A percentile compares a stretch with the other conserved stretches of the same genome.
Conservation (phyloP, 2,113 vertebrate species). For the Trinectes maculatus region DNA sequence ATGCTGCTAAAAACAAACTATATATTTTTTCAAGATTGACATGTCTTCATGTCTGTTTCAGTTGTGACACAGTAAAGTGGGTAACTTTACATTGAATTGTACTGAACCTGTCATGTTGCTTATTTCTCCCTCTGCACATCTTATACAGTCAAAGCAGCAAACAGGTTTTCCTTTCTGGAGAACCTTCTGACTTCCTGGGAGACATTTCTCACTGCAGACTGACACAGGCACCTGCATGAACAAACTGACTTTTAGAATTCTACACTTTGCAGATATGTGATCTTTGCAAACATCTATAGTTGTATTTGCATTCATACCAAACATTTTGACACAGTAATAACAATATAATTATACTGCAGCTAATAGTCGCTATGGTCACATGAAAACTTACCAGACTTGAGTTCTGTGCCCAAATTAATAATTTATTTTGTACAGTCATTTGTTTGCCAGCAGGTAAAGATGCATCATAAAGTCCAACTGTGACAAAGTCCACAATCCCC, state of each 20-base stretch:
- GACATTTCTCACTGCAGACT: conserved; percentile 60
- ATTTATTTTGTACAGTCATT: conserved; percentile 71
- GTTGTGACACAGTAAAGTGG: too few relatives aligned
- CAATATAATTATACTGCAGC: too few relatives aligned
- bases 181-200: conserved; percentile 52
- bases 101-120: too few relatives aligned
- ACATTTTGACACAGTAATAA: too few relatives aligned
- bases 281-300: too few relatives aligned
- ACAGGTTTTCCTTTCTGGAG: conserved; percentile 55
- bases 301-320: conserved; percentile 8
- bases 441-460: conserved; percentile 70
- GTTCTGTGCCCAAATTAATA: conserved; percentile 74
- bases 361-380: too few relatives aligned
- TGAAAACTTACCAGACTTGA: too few relatives aligned
- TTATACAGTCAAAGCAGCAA: conserved; percentile 60
- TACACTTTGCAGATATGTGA: too few relatives aligned
- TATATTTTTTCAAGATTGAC: too few relatives aligned
- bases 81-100: too few relatives aligned
- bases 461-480: conserved; percentile 79
- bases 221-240: conserved; percentile 60
- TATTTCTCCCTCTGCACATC: conserved; percentile 61
- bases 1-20: too few relatives aligned
- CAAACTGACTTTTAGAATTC: not conserved
- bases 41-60: too few relatives aligned
- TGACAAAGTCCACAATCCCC: conserved; percentile 64